These are phyloP conservation scores for Odocoileus hemionus DNA, from an alignment of 2,113 vertebrate species.

Conservation along the genomic window DNA sequence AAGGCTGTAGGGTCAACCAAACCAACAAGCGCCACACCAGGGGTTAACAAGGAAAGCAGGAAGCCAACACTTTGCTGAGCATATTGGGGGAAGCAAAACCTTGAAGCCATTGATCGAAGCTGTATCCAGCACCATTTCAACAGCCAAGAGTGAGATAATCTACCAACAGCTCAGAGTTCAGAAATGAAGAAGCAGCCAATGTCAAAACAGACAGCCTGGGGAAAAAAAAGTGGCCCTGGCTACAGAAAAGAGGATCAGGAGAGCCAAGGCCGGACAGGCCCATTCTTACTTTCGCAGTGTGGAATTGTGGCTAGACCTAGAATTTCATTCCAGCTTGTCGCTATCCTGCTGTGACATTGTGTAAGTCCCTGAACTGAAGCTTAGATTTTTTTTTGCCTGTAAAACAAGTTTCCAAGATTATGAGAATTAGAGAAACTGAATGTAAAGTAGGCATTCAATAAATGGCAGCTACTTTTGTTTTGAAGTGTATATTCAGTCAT, in stretches of 20 bases:
- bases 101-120: background rate
- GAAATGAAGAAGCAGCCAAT: background rate
- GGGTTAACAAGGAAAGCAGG: conserved; percentile 55
- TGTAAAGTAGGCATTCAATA: conserved; percentile 23
- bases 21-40: conserved; percentile 48
- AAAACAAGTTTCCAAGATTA: conserved; percentile 28
- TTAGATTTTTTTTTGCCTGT: background rate
- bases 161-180: background rate
- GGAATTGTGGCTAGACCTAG: background rate
- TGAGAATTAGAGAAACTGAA: background rate
- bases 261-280: background rate
- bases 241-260: background rate
- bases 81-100: conserved; percentile 37
- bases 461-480: background rate
- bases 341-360: conserved; percentile 21
- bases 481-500: background rate
- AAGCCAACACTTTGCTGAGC: conserved; percentile 46
- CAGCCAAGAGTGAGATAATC: background rate
- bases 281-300: background rate
- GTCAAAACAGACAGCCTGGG: conserved; percentile 13
- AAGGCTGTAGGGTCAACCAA: conserved; percentile 48
- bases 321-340: background rate
- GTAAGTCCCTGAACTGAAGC: background rate
- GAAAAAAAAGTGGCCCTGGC: background rate
- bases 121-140: background rate